Conservation (phyloP, 2,888 invertebrate genomes). For the Eulithis prunata region DNA sequence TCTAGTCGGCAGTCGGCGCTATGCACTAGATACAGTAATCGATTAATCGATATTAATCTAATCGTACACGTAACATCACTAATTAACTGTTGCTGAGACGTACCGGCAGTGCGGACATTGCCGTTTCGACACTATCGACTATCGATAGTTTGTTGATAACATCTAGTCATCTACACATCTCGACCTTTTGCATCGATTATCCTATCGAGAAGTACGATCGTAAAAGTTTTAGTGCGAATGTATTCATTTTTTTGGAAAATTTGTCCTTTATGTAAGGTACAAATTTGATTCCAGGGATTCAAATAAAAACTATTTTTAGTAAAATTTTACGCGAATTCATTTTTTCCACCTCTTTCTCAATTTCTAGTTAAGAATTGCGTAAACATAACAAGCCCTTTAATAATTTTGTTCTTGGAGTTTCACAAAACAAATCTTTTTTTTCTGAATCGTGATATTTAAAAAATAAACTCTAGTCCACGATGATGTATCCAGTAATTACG, state of each 20-base stretch:
- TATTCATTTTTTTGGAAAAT: slow-evolving; percentile 15
- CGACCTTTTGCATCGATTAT: slow-evolving; percentile 21
- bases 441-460: neutral
- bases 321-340: too few relatives aligned
- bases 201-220: slow-evolving; percentile 12
- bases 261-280: slow-evolving; percentile 1
- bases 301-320: too few relatives aligned
- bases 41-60: slow-evolving; percentile 21
- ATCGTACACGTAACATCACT: slow-evolving; percentile 30
- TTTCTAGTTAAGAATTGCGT: too few relatives aligned
- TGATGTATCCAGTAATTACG: slow-evolving; percentile 10
- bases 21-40: slow-evolving; percentile 16
- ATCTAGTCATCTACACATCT: slow-evolving; percentile 15
- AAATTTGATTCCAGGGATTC: too few relatives aligned
- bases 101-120: slow-evolving; percentile 30
- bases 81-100: slow-evolving; percentile 26
- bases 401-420: too few relatives aligned
- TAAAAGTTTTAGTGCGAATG: neutral
- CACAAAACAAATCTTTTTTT: neutral
- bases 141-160: slow-evolving; percentile 22
- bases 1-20: neutral
- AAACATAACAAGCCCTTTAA: too few relatives aligned
- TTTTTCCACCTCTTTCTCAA: too few relatives aligned
- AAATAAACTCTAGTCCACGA: slow-evolving; percentile 4
- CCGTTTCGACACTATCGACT: slow-evolving; percentile 28